These are phyloP conservation scores for Micronycteris hirsuta DNA, from an alignment of 2,113 vertebrate species.

Conservation along the genomic window DNA sequence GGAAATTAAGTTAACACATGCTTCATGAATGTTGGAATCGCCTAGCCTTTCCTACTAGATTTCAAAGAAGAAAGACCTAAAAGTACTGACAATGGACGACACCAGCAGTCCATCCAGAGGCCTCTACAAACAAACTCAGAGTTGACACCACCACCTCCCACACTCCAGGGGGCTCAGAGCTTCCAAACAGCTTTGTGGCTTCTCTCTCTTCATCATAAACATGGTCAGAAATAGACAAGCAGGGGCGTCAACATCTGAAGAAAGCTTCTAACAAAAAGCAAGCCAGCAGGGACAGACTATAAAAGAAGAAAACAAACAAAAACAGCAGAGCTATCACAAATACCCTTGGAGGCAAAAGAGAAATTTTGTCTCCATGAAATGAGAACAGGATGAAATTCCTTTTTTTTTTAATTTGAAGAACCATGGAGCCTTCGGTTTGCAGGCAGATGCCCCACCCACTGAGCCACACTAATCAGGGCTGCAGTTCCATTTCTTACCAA, in stretches of 20 bases:
- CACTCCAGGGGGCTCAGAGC: background rate
- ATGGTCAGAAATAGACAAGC: background rate
- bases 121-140: background rate
- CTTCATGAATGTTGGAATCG: background rate
- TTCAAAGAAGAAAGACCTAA: background rate
- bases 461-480: background rate
- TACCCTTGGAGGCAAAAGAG: background rate
- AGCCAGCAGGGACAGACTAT: background rate
- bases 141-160: background rate
- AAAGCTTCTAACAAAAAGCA: background rate
- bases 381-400: background rate
- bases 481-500: background rate
- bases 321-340: background rate
- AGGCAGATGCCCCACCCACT: no score
- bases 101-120: background rate
- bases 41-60: background rate
- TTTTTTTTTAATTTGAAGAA: background rate
- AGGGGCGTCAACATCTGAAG: background rate
- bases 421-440: no score
- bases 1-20: background rate
- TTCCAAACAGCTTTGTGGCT: background rate
- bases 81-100: accelerated
- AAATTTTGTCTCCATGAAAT: background rate
- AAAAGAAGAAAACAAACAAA: background rate
- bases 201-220: background rate